Base-by-base conservation (phyloP, 2,888 invertebrate genomes). In the Galerucella nymphaeae region DNA sequence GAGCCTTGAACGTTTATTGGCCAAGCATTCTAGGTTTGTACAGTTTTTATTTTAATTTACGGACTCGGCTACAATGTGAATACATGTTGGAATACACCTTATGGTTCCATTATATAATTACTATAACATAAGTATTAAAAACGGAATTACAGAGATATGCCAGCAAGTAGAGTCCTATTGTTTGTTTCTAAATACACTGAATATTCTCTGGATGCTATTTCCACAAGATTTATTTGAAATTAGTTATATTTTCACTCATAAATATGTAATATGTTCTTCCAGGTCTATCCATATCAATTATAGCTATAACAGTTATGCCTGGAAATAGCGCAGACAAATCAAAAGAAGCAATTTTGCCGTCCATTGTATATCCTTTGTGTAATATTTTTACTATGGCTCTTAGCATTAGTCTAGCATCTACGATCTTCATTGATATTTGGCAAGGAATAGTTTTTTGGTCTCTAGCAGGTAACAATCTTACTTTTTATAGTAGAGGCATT, bases 391-490 rank as follows among this genome's bases (percentile, higher is more conserved):
- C 88, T 50, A 88, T 90, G 59, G 80, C 89, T 42, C 83, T 87
- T 64, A 86, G 87, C 87, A 79, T 89, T 45, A 78, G 86, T 66
- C 80, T 91, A 68, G 87, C 89, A 2, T 89, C 90, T 4, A 90
- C 90, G 18, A 84, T 91, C 59, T 83, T 91, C 18, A 82, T 89
- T 5, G 89, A 89, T 78, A 90, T 91, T 55, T 91, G 91, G 90
- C 89, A 90, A 48, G 90, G 91, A 30, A 87, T 91, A 59, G 84
- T 90, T 8, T 87, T 91, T 62, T 91, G 91, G 86, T 87, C 90
- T 73, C 86, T 88, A 73, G 90, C 91, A 82, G 91, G 91, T 91
- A 85, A 80, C 81, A 13, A 48, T 23, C 41, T 45, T 16, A 45
- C 30, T 38, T 58, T 61, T 58, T 58, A 14, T 55, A 8, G 30